Evolutionary conservation across 30 jellyfish, hydroid and myxozoan species (phyloP), one percentile per base, ranked within the genome.

Genomic region (Pelagia noctiluca): DNA sequence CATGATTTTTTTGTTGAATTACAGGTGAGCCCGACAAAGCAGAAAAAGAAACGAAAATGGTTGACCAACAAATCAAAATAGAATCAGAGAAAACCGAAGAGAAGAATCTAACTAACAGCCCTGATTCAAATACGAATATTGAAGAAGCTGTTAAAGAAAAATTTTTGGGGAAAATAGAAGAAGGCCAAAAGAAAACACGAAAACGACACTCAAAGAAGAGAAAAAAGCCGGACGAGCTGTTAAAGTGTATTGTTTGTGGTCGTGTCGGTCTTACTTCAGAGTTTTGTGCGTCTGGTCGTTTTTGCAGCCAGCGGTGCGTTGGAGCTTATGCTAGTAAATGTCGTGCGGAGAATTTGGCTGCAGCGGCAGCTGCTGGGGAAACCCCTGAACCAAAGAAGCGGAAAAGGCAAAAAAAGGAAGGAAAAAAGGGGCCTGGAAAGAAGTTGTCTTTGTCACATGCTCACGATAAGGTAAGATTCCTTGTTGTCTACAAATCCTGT

Each of bases 241-340:
- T 94, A 36, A 91, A 94, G 62, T 94, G 99, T 75, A 97, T 86
- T 50, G 80, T 92, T 3, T 94, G 99, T 84, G 99, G 99, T 10
- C 85, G 94, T 1, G 81, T 71, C 64, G 99, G 99, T 21, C 52
- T 87, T 83, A 84, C 94, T 21, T 83, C 99, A 36, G 99, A 94
- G 53, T 94, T 94, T 61, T 89, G 99, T 32, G 94, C 99, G 2
- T 94, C 99, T 23, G 99, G 99, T 31, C 94, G 99, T 19, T 94
- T 94, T 75, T 94, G 99, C 63, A 89, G 99, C 76, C 99, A 94
- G 54, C 69, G 97, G 12, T 94, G 99, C 86, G 99, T 94, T 37
- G 99, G 99, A 18, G 99, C 97, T 35, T 86, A 88, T 68, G 99
- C 99, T 0, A 94, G 99, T 66, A 84, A 85, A 36, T 83, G 97